These are phyloP conservation scores for Maylandia zebra DNA, from an alignment of 2,113 vertebrate genomes.

Conservation along the genomic window DNA sequence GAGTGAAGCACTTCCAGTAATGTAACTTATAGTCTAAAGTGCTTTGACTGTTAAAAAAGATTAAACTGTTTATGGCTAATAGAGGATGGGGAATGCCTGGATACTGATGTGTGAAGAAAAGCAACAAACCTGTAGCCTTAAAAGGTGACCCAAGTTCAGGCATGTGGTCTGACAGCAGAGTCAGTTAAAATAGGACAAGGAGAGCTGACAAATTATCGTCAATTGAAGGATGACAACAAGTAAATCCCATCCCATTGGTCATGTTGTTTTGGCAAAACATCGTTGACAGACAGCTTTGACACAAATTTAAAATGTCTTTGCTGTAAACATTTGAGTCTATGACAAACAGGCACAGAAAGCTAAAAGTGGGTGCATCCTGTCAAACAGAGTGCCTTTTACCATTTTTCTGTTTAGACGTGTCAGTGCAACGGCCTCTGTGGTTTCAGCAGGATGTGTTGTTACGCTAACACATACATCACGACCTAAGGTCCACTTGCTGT, in stretches of 20 bases:
- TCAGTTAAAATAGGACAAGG: neutral
- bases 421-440: neutral
- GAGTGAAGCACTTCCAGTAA: neutral
- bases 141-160: neutral
- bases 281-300: rapidly evolving
- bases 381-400: neutral
- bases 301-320: neutral
- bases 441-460: neutral
- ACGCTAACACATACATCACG: rapidly evolving
- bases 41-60: rapidly evolving
- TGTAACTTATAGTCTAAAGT: rapidly evolving
- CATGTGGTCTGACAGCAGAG: rapidly evolving
- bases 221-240: rapidly evolving
- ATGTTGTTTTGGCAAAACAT: neutral
- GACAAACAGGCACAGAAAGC: neutral
- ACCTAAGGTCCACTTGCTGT: neutral
- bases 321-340: neutral
- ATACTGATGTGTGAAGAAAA: neutral
- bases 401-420: neutral
- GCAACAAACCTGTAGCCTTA: neutral
- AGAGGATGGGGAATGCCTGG: neutral
- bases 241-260: rapidly evolving
- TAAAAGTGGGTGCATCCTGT: neutral
- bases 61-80: neutral
- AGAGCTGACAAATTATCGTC: neutral